A percentile compares a stretch with the other conserved stretches of the same genome.
Evolutionary conservation across 2,797 vertebrate genomes (phyloP).

Genomic region (Onychomys arenicola): DNA sequence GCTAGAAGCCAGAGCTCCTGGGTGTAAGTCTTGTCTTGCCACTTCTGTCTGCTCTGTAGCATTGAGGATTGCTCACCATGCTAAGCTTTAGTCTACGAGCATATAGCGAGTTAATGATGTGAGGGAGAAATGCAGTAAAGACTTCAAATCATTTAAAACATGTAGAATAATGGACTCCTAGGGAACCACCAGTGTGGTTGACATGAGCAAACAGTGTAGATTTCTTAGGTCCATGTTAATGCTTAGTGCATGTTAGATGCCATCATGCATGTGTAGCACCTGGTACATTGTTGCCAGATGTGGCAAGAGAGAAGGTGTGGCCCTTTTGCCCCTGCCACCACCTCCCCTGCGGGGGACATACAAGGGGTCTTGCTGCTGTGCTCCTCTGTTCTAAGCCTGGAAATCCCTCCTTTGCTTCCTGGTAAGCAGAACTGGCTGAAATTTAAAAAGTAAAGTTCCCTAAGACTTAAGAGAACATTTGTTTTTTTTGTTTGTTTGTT

Average conservation of each 20-base stretch:
- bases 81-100: neutral
- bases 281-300: neutral
- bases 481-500: too few relatives aligned
- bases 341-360: neutral
- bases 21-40: neutral
- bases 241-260: neutral
- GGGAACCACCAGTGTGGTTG: neutral
- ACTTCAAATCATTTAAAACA: neutral
- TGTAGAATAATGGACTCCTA: neutral
- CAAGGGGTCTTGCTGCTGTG: neutral
- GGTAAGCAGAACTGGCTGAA: neutral
- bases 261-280: neutral
- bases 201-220: neutral
- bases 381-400: neutral
- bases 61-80: neutral
- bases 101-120: neutral
- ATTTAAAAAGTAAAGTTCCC: constrained; percentile 44
- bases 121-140: neutral
- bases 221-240: neutral
- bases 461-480: constrained; percentile 15
- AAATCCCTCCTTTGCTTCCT: neutral
- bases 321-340: neutral
- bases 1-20: neutral
- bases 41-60: neutral
- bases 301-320: neutral